These are phyloP conservation scores for Edolisoma coerulescens DNA, from an alignment of 2,113 vertebrate species.

Conservation along the genomic window DNA sequence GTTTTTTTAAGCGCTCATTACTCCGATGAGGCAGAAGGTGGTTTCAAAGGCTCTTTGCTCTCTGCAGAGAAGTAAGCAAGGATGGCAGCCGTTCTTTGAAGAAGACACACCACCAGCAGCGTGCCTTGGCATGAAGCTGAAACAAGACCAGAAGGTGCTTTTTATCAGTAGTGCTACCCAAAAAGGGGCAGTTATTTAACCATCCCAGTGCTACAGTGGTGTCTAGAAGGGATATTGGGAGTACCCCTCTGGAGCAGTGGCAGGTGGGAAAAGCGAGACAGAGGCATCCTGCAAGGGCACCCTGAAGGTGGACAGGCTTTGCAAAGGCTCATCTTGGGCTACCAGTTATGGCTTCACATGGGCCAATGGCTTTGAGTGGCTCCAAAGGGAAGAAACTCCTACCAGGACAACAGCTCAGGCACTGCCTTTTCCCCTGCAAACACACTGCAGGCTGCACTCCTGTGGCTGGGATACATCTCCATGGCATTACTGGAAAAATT, in stretches of 20 bases:
- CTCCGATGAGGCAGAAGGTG: neutral
- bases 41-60: conserved; percentile 31
- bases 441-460: neutral
- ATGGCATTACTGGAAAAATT: neutral
- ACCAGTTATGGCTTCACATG: no score
- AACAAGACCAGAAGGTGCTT: neutral
- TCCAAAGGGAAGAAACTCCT: neutral
- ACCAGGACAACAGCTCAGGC: neutral
- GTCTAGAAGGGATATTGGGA: neutral
- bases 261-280: neutral
- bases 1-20: neutral
- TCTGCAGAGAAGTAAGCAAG: neutral
- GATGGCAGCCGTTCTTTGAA: conserved; percentile 10
- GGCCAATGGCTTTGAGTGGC: neutral
- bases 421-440: neutral
- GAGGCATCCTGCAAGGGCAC: neutral
- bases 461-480: neutral
- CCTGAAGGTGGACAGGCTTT: neutral
- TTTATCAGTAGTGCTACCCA: neutral
- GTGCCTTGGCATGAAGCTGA: neutral
- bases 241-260: neutral
- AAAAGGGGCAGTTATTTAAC: neutral
- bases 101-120: neutral
- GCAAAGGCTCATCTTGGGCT: neutral
- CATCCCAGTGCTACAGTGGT: neutral